These are phyloP conservation scores for Brachionus angularis DNA, from an alignment of 1,140 invertebrate species.

Conservation along the genomic window DNA sequence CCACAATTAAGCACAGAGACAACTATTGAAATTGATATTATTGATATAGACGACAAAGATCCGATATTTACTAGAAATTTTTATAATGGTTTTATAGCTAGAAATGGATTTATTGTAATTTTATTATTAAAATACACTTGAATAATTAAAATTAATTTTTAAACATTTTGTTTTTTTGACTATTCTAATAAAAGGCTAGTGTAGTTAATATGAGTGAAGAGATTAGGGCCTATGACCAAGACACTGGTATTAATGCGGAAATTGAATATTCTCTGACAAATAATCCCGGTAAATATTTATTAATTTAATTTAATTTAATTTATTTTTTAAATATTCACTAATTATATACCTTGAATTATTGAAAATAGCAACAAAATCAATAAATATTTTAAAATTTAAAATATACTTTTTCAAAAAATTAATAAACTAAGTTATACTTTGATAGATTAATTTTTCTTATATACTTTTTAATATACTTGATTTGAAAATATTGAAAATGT, in stretches of 20 bases:
- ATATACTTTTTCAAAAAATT: no score
- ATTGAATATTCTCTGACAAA: slow-evolving; percentile 1
- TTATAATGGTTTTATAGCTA: slow-evolving; percentile 14
- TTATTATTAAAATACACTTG: neutral
- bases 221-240: slow-evolving; percentile 33
- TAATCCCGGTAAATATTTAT: neutral
- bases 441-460: no score
- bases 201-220: neutral
- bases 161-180: no score
- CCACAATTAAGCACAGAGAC: slow-evolving; percentile 1
- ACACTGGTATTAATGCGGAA: slow-evolving; percentile 1
- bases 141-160: no score
- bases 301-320: neutral
- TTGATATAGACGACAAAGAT: slow-evolving; percentile 42
- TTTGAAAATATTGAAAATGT: neutral
- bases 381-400: no score
- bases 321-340: no score
- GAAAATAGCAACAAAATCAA: no score
- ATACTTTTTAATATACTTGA: no score
- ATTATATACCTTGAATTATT: no score
- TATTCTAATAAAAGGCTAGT: neutral
- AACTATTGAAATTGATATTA: slow-evolving; percentile 1
- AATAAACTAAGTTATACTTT: no score
- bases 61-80: slow-evolving; percentile 23
- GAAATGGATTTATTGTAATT: neutral